phyloP scores from a whole-genome alignment of 2,113 vertebrate genomes.

The Hiodon tergisus region DNA sequence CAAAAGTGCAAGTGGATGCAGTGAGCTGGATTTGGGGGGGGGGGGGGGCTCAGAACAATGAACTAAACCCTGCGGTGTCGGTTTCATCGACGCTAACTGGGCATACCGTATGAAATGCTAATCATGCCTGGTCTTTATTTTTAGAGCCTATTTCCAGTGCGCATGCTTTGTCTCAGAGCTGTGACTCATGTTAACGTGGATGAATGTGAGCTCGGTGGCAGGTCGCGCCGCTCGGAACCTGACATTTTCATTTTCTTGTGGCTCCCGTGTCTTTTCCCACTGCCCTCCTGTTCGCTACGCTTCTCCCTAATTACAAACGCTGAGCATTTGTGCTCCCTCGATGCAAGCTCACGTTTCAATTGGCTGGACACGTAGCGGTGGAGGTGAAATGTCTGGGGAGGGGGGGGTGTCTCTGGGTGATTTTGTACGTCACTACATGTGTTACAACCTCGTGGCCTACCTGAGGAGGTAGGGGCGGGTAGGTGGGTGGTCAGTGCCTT shows the following conservation, averaged over 20 bases:
- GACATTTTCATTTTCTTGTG: background rate
- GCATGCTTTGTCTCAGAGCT: slow-evolving; percentile 44
- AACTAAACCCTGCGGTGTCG: background rate
- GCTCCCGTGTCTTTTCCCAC: background rate
- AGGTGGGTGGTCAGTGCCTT: background rate
- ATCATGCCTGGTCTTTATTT: slow-evolving; percentile 56
- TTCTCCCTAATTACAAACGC: background rate
- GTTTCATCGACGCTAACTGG: slow-evolving; percentile 12
- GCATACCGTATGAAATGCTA: slow-evolving; percentile 48
- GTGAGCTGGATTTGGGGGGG: no score
- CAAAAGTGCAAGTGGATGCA: slow-evolving; percentile 35
- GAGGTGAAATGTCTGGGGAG: no score
- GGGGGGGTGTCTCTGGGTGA: background rate
- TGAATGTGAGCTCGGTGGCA: slow-evolving; percentile 43
- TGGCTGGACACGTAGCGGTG: background rate
- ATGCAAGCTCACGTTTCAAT: background rate
- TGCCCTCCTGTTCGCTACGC: background rate
- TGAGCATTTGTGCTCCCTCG: background rate
- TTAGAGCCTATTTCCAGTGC: slow-evolving; percentile 51
- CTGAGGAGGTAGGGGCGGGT: no score
- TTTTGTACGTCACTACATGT: background rate
- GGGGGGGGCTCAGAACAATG: no score
- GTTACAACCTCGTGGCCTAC: background rate
- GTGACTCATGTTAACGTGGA: slow-evolving; percentile 51
- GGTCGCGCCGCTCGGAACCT: slow-evolving; percentile 20